A percentile compares a stretch with the other conserved stretches of the same genome.
phyloP scores from a whole-genome alignment of 2,113 vertebrate genomes.

The Nycticryphes semicollaris region DNA sequence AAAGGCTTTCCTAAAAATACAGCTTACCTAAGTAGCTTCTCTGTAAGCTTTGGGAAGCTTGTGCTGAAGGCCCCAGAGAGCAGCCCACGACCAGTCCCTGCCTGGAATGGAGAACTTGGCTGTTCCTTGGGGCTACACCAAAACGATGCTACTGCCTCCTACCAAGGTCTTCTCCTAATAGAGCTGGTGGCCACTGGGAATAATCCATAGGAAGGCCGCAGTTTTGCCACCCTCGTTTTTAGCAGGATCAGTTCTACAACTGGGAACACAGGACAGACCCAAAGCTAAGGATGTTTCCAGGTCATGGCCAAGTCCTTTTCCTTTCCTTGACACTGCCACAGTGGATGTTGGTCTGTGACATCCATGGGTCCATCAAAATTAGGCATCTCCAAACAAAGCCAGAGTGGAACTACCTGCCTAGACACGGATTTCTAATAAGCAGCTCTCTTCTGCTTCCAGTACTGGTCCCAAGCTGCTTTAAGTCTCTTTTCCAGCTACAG shows the following conservation, averaged over 20 bases:
- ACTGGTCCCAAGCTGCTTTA: not conserved
- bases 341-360: not conserved
- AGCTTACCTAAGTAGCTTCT: not conserved
- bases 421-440: not conserved
- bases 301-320: not conserved
- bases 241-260: not conserved
- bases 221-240: not conserved
- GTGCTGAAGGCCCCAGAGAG: not conserved
- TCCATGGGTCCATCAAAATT: not conserved
- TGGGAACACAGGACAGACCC: not conserved
- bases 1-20: not conserved
- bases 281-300: not conserved
- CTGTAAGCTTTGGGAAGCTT: not conserved
- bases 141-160: not conserved
- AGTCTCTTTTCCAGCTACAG: not conserved
- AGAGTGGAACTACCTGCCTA: not conserved
- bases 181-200: not conserved
- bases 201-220: not conserved
- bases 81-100: accelerated
- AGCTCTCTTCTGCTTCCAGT: not conserved
- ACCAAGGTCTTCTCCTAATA: not conserved
- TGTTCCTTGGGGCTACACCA: not conserved
- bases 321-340: not conserved
- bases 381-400: not conserved
- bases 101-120: not conserved